A percentile compares a stretch with the other conserved stretches of the same genome.
Evolutionary conservation across 2,797 vertebrate species (phyloP).

Genomic region (Phataginus tetradactyla): DNA sequence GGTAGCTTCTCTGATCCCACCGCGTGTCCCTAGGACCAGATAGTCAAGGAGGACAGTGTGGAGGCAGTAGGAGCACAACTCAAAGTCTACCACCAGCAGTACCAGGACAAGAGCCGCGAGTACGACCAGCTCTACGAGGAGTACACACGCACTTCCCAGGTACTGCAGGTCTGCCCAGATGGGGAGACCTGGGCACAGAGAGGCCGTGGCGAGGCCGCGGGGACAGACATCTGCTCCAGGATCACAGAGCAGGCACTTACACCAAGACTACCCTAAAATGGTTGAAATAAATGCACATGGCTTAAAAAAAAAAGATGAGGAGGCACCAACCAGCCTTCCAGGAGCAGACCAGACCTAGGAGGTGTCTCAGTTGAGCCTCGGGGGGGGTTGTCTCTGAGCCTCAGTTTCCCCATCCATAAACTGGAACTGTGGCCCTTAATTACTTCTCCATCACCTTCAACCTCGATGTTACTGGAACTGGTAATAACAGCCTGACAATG

Average conservation of each 20-base stretch:
- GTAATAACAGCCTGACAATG: not conserved
- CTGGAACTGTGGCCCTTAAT: not conserved
- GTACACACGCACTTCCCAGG: conserved; percentile 94
- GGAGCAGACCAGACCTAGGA: not conserved
- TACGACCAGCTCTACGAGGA: conserved; percentile 93
- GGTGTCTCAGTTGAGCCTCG: not conserved
- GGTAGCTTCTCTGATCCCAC: not conserved
- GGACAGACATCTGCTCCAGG: accelerated
- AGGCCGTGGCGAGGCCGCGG: not conserved
- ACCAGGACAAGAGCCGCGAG: conserved; percentile 94
- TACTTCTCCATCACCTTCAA: not conserved
- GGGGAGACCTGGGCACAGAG: accelerated
- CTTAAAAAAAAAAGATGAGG: not conserved
- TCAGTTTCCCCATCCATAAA: not conserved
- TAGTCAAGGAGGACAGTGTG: conserved; percentile 93
- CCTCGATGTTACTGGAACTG: not conserved
- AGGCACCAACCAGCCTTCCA: no score
- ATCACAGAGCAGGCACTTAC: not conserved
- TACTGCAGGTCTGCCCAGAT: conserved; percentile 49
- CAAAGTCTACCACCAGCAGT: conserved; percentile 94
- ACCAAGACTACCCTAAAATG: not conserved
- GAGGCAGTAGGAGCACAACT: conserved; percentile 94
- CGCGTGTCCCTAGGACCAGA: conserved; percentile 86
- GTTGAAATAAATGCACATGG: not conserved
- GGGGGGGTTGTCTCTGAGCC: not conserved